These are phyloP conservation scores for Pluvialis apricaria DNA, from an alignment of 2,113 vertebrate species.

Conservation along the genomic window DNA sequence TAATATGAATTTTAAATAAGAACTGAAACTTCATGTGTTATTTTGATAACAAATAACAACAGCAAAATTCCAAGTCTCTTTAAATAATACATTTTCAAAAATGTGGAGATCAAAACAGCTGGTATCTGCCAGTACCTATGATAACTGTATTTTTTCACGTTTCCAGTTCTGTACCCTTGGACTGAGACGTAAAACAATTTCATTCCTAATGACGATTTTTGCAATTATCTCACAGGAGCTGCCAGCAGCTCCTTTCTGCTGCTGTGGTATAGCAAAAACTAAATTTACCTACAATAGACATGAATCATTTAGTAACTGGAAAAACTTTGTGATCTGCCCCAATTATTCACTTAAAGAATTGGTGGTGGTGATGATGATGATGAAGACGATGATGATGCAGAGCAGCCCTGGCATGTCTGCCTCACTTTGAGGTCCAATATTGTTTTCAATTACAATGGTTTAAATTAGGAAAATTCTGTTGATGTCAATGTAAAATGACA, in stretches of 20 bases:
- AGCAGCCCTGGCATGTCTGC: neutral
- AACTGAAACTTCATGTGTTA: neutral
- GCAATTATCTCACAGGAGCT: neutral
- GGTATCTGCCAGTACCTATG: neutral
- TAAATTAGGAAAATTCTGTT: neutral
- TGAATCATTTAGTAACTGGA: neutral
- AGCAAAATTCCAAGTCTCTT: neutral
- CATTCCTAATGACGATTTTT: neutral
- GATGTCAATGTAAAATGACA: neutral
- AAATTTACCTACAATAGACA: neutral
- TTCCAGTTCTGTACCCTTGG: neutral
- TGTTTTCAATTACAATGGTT: neutral
- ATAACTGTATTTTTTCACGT: neutral
- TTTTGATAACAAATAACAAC: neutral
- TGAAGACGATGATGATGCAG: neutral
- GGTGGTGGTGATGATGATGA: neutral
- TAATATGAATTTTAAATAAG: slow-evolving; percentile 5
- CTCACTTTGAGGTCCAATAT: neutral
- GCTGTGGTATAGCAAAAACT: neutral
- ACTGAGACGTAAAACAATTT: neutral
- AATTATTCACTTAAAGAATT: neutral
- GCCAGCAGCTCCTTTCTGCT: neutral
- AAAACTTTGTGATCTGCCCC: neutral
- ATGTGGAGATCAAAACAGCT: neutral
- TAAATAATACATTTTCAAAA: neutral